Base-by-base conservation (phyloP, 1,140 invertebrate species). In the Hycleus cichorii region DNA sequence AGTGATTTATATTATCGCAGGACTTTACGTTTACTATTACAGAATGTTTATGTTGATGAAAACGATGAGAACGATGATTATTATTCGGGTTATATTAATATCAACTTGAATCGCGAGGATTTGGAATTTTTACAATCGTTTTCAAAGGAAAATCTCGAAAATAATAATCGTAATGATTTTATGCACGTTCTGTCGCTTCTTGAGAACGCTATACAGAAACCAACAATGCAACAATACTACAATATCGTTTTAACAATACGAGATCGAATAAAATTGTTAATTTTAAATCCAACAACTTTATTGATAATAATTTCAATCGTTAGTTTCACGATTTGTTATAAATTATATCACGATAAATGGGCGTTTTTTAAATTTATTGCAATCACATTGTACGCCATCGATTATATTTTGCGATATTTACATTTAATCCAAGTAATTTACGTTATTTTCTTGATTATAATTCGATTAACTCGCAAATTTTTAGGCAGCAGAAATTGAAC, bases 401-500 rank as follows among this genome's bases (percentile, higher is more conserved):
- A 57, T 43, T 57, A 24, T 49, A 25, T 46, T 2, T 8, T 49
- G 3, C 39, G 40, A 25, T 57, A 57, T 44, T 38, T 57, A 8
- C 9, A 27, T 5, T 25, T 57, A 12, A 25, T 57, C 6, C 54
- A 49, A 10, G 54, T 57, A 11, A 53, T 42, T 32, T 18, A 18
- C 18, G 32, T 32, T 32, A 18, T 18, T 52, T 43, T 6, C 39
- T 38, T 50, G 4, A 46, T 46, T 9, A 46, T 46, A 18, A 39
- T 49, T 49, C 8, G 27, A 52, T 8, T 12, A 24, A 27, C 0
- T 11, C 27, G 10, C 26, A 26, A 46, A 10, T 39, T 57, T 49
- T 2, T 25, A 57, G 54, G 32, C 40, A 9, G 47, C 46, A 11
- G 54, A 57, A 32, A 57, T 57, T 27, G 44, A 57, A 7, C 46